Conservation (phyloP, 2,113 vertebrate genomes). For the Pterocles gutturalis region DNA sequence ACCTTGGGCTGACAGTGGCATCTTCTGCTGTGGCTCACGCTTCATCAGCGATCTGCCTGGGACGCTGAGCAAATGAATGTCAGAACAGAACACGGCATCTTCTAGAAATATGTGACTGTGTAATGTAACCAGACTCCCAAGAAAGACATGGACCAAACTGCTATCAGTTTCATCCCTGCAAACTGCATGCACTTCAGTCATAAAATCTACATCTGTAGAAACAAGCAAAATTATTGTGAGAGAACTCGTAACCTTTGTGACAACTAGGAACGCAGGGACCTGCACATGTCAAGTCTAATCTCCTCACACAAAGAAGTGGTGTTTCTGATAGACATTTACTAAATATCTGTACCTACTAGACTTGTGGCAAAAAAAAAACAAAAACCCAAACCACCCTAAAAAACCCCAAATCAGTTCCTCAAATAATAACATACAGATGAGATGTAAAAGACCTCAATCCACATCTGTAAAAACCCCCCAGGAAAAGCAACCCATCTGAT, state of each 20-base stretch:
- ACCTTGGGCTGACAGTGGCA: not conserved
- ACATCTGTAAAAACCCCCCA: not conserved
- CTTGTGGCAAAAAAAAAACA: not conserved
- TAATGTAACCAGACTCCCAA: not conserved
- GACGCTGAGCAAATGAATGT: not conserved
- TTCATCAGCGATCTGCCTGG: not conserved
- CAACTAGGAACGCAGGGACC: rapidly evolving
- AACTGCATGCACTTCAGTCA: not conserved
- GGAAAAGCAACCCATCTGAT: not conserved
- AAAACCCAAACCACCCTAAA: not conserved
- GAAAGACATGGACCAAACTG: rapidly evolving
- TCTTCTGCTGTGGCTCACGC: not conserved
- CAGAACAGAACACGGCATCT: not conserved
- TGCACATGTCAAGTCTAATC: not conserved
- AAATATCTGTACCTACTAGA: not conserved
- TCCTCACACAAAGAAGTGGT: not conserved
- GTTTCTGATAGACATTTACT: not conserved
- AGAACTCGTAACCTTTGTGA: rapidly evolving
- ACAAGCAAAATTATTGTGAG: not conserved
- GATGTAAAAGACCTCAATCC: not conserved
- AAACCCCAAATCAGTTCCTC: not conserved
- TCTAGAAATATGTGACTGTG: not conserved
- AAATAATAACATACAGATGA: not conserved
- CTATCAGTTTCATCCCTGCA: not conserved
- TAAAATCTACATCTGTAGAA: not conserved